A percentile compares a stretch with the other conserved stretches of the same genome.
These are phyloP conservation scores for Hipparchia semele DNA, from an alignment of 2,888 invertebrate genomes.

Conservation along the genomic window DNA sequence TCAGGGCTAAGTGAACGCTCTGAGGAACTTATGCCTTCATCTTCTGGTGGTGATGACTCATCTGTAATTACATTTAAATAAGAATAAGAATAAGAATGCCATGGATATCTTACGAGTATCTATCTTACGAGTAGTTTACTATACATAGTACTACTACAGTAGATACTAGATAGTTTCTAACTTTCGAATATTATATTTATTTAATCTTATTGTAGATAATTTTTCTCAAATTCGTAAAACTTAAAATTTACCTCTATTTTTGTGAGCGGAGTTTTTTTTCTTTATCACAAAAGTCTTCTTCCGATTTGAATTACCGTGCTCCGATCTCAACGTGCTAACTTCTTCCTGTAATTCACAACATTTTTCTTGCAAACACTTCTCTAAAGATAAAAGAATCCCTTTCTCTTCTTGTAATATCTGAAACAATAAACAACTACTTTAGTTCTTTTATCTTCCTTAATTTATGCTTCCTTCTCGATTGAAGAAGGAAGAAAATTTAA, in stretches of 20 bases:
- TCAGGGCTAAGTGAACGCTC: constrained; percentile 91
- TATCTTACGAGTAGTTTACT: not conserved
- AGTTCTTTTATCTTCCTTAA: too few relatives aligned
- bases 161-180: too few relatives aligned
- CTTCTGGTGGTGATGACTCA: constrained; percentile 91
- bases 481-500: too few relatives aligned
- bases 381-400: constrained; percentile 87
- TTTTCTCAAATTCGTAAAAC: not conserved
- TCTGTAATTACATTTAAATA: constrained; percentile 69
- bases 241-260: constrained; percentile 68
- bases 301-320: constrained; percentile 73
- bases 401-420: constrained; percentile 91
- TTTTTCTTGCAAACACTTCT: constrained; percentile 88
- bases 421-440: constrained; percentile 26
- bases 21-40: constrained; percentile 94
- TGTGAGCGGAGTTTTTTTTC: constrained; percentile 73
- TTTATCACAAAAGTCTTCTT: constrained; percentile 78
- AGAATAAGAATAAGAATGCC: too few relatives aligned
- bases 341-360: constrained; percentile 90
- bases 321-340: constrained; percentile 84
- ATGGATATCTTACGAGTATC: too few relatives aligned
- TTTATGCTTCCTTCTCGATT: too few relatives aligned
- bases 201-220: too few relatives aligned
- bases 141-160: too few relatives aligned
- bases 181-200: too few relatives aligned